Base-by-base conservation (phyloP, 2,888 invertebrate genomes). In the Parapristionchus giblindavisi region DNA sequence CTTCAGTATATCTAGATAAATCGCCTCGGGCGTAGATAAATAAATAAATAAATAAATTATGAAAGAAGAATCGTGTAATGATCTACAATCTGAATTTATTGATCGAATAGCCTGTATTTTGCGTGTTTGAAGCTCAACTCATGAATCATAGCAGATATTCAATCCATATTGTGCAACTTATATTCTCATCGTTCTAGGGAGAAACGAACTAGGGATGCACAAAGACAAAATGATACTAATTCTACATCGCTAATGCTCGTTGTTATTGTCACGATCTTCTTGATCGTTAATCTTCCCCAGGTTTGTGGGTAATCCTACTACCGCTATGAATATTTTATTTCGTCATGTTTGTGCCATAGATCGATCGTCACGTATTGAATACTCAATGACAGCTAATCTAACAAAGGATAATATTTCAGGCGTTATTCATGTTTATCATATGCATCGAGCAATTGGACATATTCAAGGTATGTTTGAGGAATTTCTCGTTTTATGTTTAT, bases 261-360 rank as follows among this genome's bases (percentile, higher is more conserved):
- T 0, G 87, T 89, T 5, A 89, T 90, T 34, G 90, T 90, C 4
- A 88, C 89, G 2, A 87, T 90, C 3, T 90, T 90, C 82, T 83
- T 90, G 27, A 78, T 90, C 29, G 90, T 90, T 6, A 90, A 90
- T 81, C 84, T 90, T 65, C 90, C 90, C 0, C 88, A 90, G 70
- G 90, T 81, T 14, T n/a, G n/a, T n/a, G 75, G 51, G n/a, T n/a
- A n/a, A n/a, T n/a, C n/a, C 51, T 51, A 17, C n/a, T 51, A 14
- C n/a, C 51, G n/a, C n/a, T 51, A 14, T 51, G 17, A 51, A 51
- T 14, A 51, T 17, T n/a, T n/a, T 51, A 17, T 51, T 51, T n/a
- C 14, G 51, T 14, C 51, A 51, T 17, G n/a, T 17, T 14, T 14
- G 51, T 51, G 17, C 14, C n/a, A n/a, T n/a, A n/a, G n/a, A n/a